Evolutionary conservation across 1,140 invertebrate species (phyloP).

Genomic region (Cecropterus lyciades): DNA sequence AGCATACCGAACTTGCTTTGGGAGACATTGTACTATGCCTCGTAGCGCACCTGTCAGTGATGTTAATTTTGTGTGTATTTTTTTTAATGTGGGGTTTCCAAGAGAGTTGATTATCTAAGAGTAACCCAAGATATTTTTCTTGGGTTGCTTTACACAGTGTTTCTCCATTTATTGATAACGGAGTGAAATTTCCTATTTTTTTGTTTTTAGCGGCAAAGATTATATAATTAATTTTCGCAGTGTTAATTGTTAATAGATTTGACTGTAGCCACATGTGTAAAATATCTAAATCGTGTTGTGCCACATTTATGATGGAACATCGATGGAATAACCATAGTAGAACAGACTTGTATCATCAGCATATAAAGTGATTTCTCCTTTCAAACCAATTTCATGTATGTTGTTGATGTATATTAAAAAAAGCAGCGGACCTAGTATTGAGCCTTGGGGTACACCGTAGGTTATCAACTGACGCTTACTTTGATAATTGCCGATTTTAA

Average conservation of each 20-base stretch:
- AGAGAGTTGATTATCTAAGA: slow-evolving; percentile 35
- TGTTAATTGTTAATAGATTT: slow-evolving; percentile 38
- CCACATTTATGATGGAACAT: slow-evolving; percentile 24
- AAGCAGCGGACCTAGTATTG: too few relatives aligned
- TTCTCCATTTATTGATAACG: slow-evolving; percentile 5
- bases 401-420: too few relatives aligned
- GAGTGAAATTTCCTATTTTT: slow-evolving; percentile 17
- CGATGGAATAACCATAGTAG: slow-evolving; percentile 32
- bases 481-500: slow-evolving; percentile 28
- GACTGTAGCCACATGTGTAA: slow-evolving; percentile 34
- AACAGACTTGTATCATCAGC: too few relatives aligned
- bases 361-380: slow-evolving; percentile 35
- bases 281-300: slow-evolving; percentile 33
- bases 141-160: slow-evolving; percentile 1
- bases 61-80: slow-evolving; percentile 30
- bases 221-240: slow-evolving; percentile 34
- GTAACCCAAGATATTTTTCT: slow-evolving; percentile 40
- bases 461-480: slow-evolving; percentile 23
- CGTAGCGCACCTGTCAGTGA: slow-evolving; percentile 26
- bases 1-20: slow-evolving; percentile 23
- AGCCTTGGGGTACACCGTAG: too few relatives aligned
- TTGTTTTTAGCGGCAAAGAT: slow-evolving; percentile 40
- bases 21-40: slow-evolving; percentile 33
- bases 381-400: slow-evolving; percentile 33
- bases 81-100: slow-evolving; percentile 39